These are phyloP conservation scores for Chloroclysta siterata DNA, from an alignment of 2,888 invertebrate species.

Conservation along the genomic window DNA sequence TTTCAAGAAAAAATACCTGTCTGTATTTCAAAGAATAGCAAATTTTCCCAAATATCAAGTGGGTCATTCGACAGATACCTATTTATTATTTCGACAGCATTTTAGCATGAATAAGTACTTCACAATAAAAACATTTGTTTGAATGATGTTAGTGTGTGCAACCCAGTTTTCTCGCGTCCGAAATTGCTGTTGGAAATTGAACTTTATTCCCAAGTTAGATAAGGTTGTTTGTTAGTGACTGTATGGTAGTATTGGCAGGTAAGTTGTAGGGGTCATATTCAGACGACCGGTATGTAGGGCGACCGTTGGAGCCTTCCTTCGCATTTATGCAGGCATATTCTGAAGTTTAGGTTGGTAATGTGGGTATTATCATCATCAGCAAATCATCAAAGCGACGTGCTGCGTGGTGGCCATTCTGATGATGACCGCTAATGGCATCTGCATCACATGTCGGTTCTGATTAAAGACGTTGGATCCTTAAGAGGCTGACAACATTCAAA, in stretches of 20 bases:
- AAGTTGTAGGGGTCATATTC: slow-evolving; percentile 72
- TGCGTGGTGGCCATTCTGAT: too few relatives aligned
- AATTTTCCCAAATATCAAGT: slow-evolving; percentile 29
- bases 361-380: neutral
- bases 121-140: slow-evolving; percentile 40
- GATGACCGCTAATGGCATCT: too few relatives aligned
- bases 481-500: too few relatives aligned
- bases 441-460: too few relatives aligned
- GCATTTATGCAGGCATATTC: slow-evolving; percentile 50
- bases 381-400: too few relatives aligned
- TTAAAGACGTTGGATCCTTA: too few relatives aligned
- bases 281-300: slow-evolving; percentile 73
- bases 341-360: slow-evolving; percentile 30
- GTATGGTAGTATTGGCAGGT: slow-evolving; percentile 46
- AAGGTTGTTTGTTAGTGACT: slow-evolving; percentile 37
- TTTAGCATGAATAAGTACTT: slow-evolving; percentile 40
- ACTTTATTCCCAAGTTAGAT: slow-evolving; percentile 16
- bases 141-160: slow-evolving; percentile 35
- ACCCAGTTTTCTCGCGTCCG: slow-evolving; percentile 31
- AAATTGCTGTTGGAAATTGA: slow-evolving; percentile 2
- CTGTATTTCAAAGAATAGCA: slow-evolving; percentile 24
- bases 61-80: slow-evolving; percentile 38
- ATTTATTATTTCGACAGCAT: slow-evolving; percentile 42
- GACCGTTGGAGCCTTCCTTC: slow-evolving; percentile 57
- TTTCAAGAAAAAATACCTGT: slow-evolving; percentile 20